phyloP scores from a whole-genome alignment of 2,797 vertebrate species.

The Macropus fuliginosus region DNA sequence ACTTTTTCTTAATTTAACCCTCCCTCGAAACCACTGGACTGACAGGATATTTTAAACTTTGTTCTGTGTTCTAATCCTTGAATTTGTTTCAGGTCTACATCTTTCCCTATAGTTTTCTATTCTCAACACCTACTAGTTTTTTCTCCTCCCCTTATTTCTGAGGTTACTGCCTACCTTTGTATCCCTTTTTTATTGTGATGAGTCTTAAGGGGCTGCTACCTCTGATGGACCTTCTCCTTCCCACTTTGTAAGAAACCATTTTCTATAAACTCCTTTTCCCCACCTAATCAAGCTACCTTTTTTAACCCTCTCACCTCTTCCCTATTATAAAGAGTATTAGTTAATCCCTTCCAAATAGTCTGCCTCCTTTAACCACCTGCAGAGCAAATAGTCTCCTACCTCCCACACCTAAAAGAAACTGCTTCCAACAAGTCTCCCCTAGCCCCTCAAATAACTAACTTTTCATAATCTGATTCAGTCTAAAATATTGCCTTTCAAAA shows the following conservation, averaged over 20 bases:
- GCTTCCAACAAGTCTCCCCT: conserved; percentile 51
- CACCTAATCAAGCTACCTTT: not conserved
- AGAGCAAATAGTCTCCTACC: conserved; percentile 22
- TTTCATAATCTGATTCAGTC: conserved; percentile 37
- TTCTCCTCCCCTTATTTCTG: not conserved
- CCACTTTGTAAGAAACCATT: not conserved
- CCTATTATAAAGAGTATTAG: not conserved
- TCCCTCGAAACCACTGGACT: not conserved
- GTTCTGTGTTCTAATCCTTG: not conserved
- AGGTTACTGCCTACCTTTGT: not conserved
- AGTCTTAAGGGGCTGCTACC: not conserved
- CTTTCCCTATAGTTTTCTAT: not conserved
- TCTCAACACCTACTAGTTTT: not conserved
- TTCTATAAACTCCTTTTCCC: rapidly evolving
- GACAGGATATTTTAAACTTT: not conserved
- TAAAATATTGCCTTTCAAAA: conserved; percentile 74
- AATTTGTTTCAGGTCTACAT: not conserved
- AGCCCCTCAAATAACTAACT: conserved; percentile 47
- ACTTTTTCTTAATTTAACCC: not conserved
- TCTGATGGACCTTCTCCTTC: not conserved
- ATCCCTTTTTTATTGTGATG: not conserved
- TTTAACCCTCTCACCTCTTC: not conserved
- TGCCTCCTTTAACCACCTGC: not conserved
- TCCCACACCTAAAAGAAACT: conserved; percentile 54
- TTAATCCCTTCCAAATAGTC: not conserved